These are phyloP conservation scores for Embiotoca jacksoni DNA, from an alignment of 2,113 vertebrate species.

Conservation along the genomic window DNA sequence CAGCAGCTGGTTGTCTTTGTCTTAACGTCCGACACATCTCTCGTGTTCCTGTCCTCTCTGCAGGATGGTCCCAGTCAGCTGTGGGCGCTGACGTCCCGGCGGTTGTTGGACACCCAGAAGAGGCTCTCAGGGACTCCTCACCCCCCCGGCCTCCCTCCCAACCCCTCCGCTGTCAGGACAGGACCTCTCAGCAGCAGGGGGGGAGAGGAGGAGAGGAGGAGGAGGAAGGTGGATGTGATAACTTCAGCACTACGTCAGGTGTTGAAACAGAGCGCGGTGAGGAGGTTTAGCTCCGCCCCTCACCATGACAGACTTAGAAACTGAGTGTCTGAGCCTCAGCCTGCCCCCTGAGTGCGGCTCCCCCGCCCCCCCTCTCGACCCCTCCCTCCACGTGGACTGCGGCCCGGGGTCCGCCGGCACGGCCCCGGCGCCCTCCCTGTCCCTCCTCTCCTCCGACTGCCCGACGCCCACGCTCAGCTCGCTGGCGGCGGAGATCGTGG, in stretches of 20 bases:
- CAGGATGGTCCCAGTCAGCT: conserved; percentile 59
- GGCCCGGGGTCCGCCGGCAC: conserved; percentile 36
- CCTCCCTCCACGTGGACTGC: conserved; percentile 62
- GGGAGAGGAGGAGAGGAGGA: conserved; percentile 7
- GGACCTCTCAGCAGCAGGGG: conserved; percentile 1
- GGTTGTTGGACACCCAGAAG: conserved; percentile 8
- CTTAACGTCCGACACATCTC: background rate
- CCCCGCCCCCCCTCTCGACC: conserved; percentile 63
- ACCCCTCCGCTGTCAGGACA: conserved; percentile 30
- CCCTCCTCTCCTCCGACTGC: conserved; percentile 79
- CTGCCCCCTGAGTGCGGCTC: conserved; percentile 67
- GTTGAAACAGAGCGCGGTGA: conserved; percentile 28
- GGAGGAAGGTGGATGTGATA: background rate
- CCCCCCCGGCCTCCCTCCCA: background rate
- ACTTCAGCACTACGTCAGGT: conserved; percentile 16
- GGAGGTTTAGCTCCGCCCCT: conserved; percentile 59
- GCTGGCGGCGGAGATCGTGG: conserved; percentile 78
- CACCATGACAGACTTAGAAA: conserved; percentile 84
- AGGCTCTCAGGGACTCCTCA: conserved; percentile 27
- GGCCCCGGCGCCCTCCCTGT: conserved; percentile 55
- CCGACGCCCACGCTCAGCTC: conserved; percentile 80
- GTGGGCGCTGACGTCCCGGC: conserved; percentile 52
- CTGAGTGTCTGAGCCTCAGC: conserved; percentile 81
- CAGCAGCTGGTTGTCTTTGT: background rate
- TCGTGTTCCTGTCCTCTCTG: background rate